Conservation (phyloP, 2,888 invertebrate genomes). For the Suillia variegata region DNA sequence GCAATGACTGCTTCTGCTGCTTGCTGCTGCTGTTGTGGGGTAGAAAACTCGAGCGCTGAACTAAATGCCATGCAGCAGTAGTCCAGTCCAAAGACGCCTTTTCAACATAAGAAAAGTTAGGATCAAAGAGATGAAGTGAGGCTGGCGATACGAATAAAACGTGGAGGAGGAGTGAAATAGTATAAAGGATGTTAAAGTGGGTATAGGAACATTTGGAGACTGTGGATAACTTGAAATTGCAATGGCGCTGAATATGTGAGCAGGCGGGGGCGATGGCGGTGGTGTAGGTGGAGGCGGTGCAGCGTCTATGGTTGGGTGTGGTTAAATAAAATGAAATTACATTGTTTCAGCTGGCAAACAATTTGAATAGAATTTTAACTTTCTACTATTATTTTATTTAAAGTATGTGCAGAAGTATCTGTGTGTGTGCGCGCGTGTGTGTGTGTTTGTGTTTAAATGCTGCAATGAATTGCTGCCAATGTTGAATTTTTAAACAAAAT, state of each 20-base stretch:
- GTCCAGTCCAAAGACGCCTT: too few relatives aligned
- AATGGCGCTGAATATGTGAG: too few relatives aligned
- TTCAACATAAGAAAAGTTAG: too few relatives aligned
- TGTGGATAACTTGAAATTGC: background rate
- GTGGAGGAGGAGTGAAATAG: conserved; percentile 30
- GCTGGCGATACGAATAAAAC: conserved; percentile 32
- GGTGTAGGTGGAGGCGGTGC: conserved; percentile 26
- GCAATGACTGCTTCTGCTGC: too few relatives aligned
- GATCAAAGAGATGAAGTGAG: background rate
- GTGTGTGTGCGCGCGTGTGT: conserved; percentile 13
- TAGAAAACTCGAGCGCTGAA: too few relatives aligned
- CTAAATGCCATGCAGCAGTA: too few relatives aligned
- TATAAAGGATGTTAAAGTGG: background rate
- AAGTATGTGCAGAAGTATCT: conserved; percentile 28
- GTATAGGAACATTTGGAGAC: background rate
- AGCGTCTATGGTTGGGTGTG: conserved; percentile 27
- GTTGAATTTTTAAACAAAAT: conserved; percentile 13
- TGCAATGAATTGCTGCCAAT: too few relatives aligned
- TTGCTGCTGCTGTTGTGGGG: too few relatives aligned
- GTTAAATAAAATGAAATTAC: conserved; percentile 56
- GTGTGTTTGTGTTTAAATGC: conserved; percentile 2
- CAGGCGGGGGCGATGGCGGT: too few relatives aligned
- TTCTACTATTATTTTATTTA: conserved; percentile 55
- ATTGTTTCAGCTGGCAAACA: conserved; percentile 55
- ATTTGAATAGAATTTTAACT: conserved; percentile 57